Evolutionary conservation across 1,140 invertebrate genomes (phyloP).

Genomic region (Neodiprion virginianus): DNA sequence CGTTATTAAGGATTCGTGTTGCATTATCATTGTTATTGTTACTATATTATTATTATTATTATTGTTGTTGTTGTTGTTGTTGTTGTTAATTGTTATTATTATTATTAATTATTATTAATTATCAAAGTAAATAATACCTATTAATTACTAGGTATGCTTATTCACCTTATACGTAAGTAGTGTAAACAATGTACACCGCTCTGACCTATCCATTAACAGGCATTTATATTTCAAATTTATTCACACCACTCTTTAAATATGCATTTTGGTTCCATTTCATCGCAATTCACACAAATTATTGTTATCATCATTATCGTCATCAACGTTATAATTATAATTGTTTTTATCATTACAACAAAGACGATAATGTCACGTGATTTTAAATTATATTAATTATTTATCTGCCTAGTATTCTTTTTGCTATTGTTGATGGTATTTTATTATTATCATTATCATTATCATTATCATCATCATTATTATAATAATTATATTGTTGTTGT

Average conservation of each 20-base stretch:
- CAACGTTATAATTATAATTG: conserved; percentile 36
- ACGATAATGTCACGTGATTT: conserved; percentile 14
- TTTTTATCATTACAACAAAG: background rate
- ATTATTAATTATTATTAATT: background rate
- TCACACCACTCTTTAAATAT: background rate
- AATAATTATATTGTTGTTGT: too few relatives aligned
- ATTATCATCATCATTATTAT: background rate
- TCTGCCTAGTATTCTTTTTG: conserved; percentile 16
- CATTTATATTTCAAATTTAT: background rate
- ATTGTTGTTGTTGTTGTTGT: background rate
- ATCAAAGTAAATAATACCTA: background rate
- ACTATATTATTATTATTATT: conserved; percentile 11
- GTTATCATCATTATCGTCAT: conserved; percentile 19
- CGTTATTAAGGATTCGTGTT: conserved; percentile 25
- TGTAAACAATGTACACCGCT: background rate
- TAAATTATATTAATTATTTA: conserved; percentile 12
- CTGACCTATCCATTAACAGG: background rate
- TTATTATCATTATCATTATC: background rate
- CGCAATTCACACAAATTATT: background rate
- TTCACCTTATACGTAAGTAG: background rate
- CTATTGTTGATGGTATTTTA: conserved; percentile 24
- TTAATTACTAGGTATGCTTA: background rate
- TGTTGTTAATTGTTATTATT: background rate
- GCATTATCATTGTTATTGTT: conserved; percentile 28
- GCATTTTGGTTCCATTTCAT: conserved; percentile 32